phyloP scores from a whole-genome alignment of 1,140 invertebrate species.

The Leptinotarsa defecta region DNA sequence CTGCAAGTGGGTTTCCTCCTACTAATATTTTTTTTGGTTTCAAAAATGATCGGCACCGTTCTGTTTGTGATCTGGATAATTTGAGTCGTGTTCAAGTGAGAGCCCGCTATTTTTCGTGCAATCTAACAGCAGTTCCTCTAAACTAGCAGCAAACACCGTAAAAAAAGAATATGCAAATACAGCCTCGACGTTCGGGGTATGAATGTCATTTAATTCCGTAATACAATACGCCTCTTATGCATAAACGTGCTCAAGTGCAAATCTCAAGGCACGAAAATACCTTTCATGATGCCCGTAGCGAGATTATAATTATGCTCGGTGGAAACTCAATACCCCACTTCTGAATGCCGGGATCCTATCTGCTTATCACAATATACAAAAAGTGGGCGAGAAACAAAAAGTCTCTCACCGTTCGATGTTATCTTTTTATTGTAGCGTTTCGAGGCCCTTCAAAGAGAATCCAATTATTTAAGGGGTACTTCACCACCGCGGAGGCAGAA shows the following conservation, averaged over 20 bases:
- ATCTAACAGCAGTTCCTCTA: neutral
- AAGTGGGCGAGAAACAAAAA: constrained; percentile 2
- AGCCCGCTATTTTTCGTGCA: neutral
- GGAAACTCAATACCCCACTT: constrained; percentile 28
- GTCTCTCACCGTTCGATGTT: neutral
- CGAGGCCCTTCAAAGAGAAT: neutral
- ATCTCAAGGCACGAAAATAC: constrained; percentile 26
- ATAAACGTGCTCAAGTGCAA: constrained; percentile 25
- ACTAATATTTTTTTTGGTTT: no score
- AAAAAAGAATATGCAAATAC: constrained; percentile 24
- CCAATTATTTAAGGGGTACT: neutral
- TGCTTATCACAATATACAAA: constrained; percentile 17
- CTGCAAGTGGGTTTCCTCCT: no score
- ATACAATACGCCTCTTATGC: constrained; percentile 26
- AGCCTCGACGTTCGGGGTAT: neutral
- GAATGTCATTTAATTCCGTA: constrained; percentile 20
- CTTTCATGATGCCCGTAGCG: constrained; percentile 18
- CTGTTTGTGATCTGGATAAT: no score
- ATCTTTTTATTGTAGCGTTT: neutral
- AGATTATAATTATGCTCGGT: constrained; percentile 24
- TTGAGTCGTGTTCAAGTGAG: neutral
- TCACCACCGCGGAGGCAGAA: no score
- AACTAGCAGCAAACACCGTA: neutral
- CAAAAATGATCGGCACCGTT: no score
- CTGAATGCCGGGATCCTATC: constrained; percentile 14